Conservation (phyloP, 2,797 vertebrate species). For the Okamejei kenojei region DNA sequence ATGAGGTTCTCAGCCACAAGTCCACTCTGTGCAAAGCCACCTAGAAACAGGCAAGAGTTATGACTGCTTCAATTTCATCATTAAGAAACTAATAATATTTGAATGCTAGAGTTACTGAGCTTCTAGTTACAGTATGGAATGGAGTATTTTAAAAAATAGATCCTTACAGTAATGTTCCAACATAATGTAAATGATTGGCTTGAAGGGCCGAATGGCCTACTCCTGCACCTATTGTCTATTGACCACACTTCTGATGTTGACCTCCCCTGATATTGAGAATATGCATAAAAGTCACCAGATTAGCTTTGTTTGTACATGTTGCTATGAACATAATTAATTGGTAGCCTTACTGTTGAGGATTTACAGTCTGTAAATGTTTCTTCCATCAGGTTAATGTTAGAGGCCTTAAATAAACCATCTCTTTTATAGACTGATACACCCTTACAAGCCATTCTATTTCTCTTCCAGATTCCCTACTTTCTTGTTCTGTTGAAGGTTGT, state of each 20-base stretch:
- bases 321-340: neutral
- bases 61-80: neutral
- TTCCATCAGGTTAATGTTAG: neutral
- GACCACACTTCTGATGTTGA: neutral
- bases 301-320: neutral
- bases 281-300: neutral
- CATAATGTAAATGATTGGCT: neutral
- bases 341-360: neutral
- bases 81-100: neutral
- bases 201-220: too few species aligned
- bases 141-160: neutral
- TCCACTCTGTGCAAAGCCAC: slow-evolving; percentile 68
- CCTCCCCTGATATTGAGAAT: neutral
- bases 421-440: neutral
- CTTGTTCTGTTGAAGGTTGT: neutral
- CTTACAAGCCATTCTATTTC: neutral
- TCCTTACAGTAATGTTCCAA: neutral
- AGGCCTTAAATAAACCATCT: neutral
- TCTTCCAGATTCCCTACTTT: neutral
- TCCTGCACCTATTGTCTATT: too few species aligned
- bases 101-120: too few species aligned
- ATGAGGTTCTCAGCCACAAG: slow-evolving; percentile 77
- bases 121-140: neutral
- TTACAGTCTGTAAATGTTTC: neutral
- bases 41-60: slow-evolving; percentile 38